These are phyloP conservation scores for Gila orcuttii DNA, from an alignment of 2,113 vertebrate species.

Conservation along the genomic window DNA sequence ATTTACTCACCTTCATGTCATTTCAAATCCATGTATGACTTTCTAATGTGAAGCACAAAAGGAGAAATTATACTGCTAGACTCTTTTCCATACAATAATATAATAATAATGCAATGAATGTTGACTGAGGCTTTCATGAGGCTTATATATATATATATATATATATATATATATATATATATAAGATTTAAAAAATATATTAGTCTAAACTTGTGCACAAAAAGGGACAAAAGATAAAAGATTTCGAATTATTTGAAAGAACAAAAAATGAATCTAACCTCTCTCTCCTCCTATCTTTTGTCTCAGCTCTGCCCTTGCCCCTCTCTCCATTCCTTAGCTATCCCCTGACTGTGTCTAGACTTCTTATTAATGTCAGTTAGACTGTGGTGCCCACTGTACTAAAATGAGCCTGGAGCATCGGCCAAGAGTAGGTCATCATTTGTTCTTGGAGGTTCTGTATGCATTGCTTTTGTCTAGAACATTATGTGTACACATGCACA, in stretches of 20 bases:
- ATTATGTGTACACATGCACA: neutral
- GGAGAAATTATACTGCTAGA: neutral
- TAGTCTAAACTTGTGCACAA: neutral
- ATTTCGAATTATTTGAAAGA: neutral
- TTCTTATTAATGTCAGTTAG: conserved; percentile 65
- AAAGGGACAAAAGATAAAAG: too few species aligned
- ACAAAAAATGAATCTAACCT: neutral
- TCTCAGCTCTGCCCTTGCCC: neutral
- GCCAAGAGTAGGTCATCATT: neutral
- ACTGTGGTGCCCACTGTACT: conserved; percentile 16
- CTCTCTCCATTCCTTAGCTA: neutral
- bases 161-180: neutral
- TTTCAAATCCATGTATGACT: too few species aligned
- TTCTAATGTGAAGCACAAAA: neutral
- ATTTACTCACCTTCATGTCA: neutral
- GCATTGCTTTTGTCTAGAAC: neutral
- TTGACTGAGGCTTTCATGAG: neutral
- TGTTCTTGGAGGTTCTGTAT: neutral
- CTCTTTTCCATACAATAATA: neutral
- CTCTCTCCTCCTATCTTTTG: neutral
- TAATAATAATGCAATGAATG: neutral
- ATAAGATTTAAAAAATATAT: too few species aligned
- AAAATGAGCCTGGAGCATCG: conserved; percentile 29
- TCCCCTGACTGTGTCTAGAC: conserved; percentile 59
- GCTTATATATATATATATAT: neutral